Conservation (phyloP, 1,140 invertebrate genomes). For the Phocides pigmalion region DNA sequence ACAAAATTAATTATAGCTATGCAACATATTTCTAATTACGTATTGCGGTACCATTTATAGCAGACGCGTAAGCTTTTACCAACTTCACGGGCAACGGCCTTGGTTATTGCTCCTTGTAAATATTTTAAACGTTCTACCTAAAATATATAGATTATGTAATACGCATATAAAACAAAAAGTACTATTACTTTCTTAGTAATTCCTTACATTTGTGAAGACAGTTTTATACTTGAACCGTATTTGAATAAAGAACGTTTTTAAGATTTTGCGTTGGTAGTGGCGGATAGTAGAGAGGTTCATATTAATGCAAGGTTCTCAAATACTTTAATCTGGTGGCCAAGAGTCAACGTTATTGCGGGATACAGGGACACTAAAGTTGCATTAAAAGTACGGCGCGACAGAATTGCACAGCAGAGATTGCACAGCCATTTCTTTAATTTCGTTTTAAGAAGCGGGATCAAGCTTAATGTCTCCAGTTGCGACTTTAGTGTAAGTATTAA, state of each 20-base stretch:
- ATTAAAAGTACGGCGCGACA: slow-evolving; percentile 46
- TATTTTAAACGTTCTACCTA: too few species aligned
- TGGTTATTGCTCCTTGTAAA: too few species aligned
- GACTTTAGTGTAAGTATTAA: slow-evolving; percentile 31
- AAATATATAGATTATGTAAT: too few species aligned
- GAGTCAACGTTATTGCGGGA: slow-evolving; percentile 25
- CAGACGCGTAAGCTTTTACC: too few species aligned
- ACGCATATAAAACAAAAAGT: background rate
- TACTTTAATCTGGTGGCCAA: slow-evolving; percentile 21
- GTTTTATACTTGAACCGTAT: background rate
- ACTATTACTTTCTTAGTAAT: background rate
- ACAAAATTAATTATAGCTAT: too few species aligned
- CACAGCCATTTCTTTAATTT: slow-evolving; percentile 39
- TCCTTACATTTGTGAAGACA: background rate
- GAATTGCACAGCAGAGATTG: slow-evolving; percentile 43
- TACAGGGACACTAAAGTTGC: slow-evolving; percentile 13
- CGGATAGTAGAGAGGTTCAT: slow-evolving; percentile 19
- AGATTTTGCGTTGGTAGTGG: background rate
- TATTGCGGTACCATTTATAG: too few species aligned
- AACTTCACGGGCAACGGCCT: too few species aligned
- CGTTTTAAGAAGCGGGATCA: slow-evolving; percentile 29
- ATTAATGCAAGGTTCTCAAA: slow-evolving; percentile 15
- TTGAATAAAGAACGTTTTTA: slow-evolving; percentile 1
- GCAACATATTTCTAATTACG: too few species aligned
- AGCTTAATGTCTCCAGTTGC: slow-evolving; percentile 32